A percentile compares a stretch with the other conserved stretches of the same genome.
Evolutionary conservation across 2,113 vertebrate genomes (phyloP).

Genomic region (Halcyon malimbica): DNA sequence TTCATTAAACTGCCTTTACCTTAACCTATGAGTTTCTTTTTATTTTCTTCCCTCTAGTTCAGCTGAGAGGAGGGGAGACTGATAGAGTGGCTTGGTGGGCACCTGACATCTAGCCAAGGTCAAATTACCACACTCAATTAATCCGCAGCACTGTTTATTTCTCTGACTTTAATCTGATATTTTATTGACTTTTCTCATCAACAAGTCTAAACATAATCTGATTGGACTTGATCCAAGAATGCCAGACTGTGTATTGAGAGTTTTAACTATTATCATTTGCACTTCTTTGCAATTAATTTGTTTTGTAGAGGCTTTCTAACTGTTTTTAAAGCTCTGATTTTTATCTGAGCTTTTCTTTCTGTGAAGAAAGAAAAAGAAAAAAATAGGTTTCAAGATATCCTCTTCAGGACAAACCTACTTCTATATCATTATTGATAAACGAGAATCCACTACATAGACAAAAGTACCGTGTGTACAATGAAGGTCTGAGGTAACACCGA

Average conservation of each 20-base stretch:
- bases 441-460: background rate
- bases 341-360: background rate
- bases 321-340: background rate
- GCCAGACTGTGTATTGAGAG: background rate
- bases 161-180: background rate
- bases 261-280: slow-evolving; percentile 19
- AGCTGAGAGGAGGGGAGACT: too few relatives aligned
- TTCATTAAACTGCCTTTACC: too few relatives aligned
- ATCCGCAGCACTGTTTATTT: background rate
- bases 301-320: slow-evolving; percentile 6
- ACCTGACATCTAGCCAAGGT: too few relatives aligned
- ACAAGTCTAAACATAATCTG: background rate
- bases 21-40: too few relatives aligned
- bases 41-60: too few relatives aligned
- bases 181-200: background rate
- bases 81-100: too few relatives aligned
- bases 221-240: background rate
- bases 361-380: background rate
- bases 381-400: background rate
- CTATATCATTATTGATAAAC: background rate
- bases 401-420: background rate
- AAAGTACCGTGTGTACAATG: background rate
- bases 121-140: background rate
- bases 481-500: background rate
- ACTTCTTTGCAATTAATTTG: slow-evolving; percentile 1